Evolutionary conservation across 1,140 invertebrate species (phyloP).

Genomic region (Harpegnathos saltator): DNA sequence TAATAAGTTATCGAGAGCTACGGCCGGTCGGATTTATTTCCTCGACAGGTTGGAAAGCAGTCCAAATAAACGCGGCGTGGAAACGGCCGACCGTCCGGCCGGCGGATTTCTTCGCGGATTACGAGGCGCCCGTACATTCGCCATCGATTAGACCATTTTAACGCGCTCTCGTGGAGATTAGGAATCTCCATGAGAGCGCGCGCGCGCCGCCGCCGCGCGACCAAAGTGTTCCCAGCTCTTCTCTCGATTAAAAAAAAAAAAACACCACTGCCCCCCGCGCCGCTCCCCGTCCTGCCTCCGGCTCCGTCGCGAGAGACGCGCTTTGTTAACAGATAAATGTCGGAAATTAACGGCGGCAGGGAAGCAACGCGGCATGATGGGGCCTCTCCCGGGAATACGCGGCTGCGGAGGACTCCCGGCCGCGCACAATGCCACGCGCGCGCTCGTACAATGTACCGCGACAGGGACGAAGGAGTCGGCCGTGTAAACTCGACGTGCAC

Average conservation of each 20-base stretch:
- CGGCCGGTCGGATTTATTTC: conserved; percentile 32
- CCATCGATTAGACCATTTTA: background rate
- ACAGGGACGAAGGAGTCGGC: conserved; percentile 44
- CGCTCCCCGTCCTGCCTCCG: no score
- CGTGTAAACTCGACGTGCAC: conserved; percentile 69
- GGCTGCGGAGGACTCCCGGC: conserved; percentile 47
- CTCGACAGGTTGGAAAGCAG: conserved; percentile 6
- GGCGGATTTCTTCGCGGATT: conserved; percentile 9
- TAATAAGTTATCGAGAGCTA: conserved; percentile 38
- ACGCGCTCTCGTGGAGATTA: background rate
- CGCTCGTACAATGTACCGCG: conserved; percentile 58
- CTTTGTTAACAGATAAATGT: no score
- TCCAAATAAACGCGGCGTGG: conserved; percentile 20
- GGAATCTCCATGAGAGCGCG: background rate
- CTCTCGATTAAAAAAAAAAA: no score
- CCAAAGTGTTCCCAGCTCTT: no score
- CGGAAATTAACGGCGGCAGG: no score
- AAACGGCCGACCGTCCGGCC: background rate
- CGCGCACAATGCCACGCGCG: conserved; percentile 54
- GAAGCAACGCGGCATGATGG: no score
- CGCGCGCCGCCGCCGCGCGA: no score
- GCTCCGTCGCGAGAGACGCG: no score
- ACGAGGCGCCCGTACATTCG: background rate
- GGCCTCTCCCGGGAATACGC: conserved; percentile 8
- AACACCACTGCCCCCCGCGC: no score